Percentiles rank a stretch among this genome's conserved stretches.
These are phyloP conservation scores for Rhaphigaster nebulosa DNA, from an alignment of 2,888 invertebrate species.

Conservation along the genomic window DNA sequence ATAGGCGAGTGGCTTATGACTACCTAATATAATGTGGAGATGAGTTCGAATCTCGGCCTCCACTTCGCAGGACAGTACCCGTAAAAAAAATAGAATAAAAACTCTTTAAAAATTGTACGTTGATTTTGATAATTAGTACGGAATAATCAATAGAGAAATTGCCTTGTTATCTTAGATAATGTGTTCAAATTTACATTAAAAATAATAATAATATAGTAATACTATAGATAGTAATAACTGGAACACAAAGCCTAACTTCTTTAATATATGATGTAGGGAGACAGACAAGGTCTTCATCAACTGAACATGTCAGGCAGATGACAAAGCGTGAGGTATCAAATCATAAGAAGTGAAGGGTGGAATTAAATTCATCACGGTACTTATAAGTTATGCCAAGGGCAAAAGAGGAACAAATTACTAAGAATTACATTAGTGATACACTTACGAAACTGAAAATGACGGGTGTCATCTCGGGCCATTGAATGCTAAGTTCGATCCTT, in stretches of 20 bases:
- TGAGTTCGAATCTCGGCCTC: no score
- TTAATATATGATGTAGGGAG: not conserved
- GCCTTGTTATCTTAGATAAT: no score
- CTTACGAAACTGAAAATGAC: constrained; percentile 36
- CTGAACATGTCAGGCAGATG: not conserved
- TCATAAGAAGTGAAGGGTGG: constrained; percentile 37
- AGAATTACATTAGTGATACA: constrained; percentile 48
- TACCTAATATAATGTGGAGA: no score
- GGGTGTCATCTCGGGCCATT: constrained; percentile 44
- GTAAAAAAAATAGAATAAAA: no score
- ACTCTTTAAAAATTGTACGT: no score
- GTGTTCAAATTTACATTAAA: no score
- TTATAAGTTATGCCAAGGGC: constrained; percentile 31
- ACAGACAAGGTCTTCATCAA: not conserved
- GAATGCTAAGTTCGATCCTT: constrained; percentile 42
- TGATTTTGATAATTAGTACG: no score
- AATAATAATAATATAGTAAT: no score
- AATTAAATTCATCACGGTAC: constrained; percentile 24
- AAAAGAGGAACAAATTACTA: constrained; percentile 15
- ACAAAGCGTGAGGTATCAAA: constrained; percentile 20
- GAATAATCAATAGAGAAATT: no score
- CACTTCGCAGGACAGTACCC: no score
- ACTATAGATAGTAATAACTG: no score
- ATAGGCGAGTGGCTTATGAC: no score
- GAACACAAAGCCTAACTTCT: not conserved